A percentile compares a stretch with the other conserved stretches of the same genome.
Conservation (phyloP, 2,797 vertebrate genomes). For the Tapera naevia region DNA sequence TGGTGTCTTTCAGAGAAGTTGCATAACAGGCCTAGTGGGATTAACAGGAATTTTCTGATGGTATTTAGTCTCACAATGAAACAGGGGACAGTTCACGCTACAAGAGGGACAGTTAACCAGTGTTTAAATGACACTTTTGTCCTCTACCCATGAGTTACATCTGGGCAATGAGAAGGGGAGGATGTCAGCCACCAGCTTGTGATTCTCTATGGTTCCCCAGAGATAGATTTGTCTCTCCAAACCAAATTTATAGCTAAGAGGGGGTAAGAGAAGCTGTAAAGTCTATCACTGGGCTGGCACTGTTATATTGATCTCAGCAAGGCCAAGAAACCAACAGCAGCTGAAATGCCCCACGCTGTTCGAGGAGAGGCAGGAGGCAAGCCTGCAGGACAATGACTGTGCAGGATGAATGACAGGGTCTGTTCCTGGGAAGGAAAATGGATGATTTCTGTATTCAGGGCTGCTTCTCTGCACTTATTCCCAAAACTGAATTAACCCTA, state of each 20-base stretch:
- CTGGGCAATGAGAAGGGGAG: neutral
- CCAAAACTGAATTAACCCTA: neutral
- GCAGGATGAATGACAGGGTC: accelerated
- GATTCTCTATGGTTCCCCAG: neutral
- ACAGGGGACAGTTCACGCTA: neutral
- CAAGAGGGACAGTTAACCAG: neutral
- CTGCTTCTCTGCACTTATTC: neutral
- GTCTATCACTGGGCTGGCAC: neutral
- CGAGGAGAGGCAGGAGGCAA: neutral
- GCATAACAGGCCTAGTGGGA: slow-evolving; percentile 18
- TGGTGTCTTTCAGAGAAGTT: slow-evolving; percentile 39
- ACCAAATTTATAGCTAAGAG: neutral
- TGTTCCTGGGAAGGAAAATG: neutral
- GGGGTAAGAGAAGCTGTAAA: neutral
- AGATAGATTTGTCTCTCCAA: neutral
- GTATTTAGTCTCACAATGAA: slow-evolving; percentile 36
- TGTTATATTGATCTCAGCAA: neutral
- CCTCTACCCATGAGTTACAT: neutral
- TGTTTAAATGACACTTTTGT: neutral
- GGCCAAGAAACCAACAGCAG: neutral
- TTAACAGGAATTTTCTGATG: slow-evolving; percentile 26
- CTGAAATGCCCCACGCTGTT: neutral
- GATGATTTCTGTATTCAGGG: neutral
- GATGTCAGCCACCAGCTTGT: neutral
- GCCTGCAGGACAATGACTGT: neutral